Conservation (phyloP, 1,140 invertebrate genomes). For the Coenobita brevimanus region DNA sequence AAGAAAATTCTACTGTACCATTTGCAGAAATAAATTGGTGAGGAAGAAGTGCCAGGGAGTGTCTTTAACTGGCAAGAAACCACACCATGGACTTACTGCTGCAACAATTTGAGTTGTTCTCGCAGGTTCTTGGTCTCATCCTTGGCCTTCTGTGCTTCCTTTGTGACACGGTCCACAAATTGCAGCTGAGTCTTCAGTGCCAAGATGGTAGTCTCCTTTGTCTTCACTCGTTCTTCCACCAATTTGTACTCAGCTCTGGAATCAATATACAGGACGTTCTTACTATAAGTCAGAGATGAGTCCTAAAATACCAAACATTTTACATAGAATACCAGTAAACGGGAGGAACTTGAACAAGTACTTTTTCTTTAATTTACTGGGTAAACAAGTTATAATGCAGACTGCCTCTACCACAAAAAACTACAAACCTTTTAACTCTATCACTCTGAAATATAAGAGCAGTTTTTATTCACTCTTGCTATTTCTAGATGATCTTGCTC, state of each 20-base stretch:
- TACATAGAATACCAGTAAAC: no score
- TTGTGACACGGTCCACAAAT: constrained; percentile 27
- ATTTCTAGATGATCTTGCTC: no score
- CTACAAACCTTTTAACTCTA: no score
- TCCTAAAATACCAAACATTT: no score
- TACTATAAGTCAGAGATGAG: no score
- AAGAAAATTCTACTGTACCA: not conserved
- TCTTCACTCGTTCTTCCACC: not conserved
- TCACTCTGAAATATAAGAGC: no score
- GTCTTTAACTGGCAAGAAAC: not conserved
- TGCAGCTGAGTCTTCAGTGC: constrained; percentile 32
- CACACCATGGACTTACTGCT: not conserved
- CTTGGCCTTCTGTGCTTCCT: constrained; percentile 34
- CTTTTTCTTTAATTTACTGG: no score
- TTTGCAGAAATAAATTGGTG: not conserved
- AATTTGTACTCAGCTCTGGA: constrained; percentile 24
- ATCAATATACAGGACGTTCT: no score
- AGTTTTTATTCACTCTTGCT: no score
- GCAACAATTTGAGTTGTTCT: constrained; percentile 5
- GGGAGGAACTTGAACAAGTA: no score
- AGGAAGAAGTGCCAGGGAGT: not conserved
- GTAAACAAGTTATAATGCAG: no score
- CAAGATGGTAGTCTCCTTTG: constrained; percentile 32
- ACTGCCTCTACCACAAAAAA: no score
- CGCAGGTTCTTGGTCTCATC: constrained; percentile 29